A percentile compares a stretch with the other conserved stretches of the same genome.
These are phyloP conservation scores for Antennarius striatus DNA, from an alignment of 2,113 vertebrate genomes.

Conservation along the genomic window DNA sequence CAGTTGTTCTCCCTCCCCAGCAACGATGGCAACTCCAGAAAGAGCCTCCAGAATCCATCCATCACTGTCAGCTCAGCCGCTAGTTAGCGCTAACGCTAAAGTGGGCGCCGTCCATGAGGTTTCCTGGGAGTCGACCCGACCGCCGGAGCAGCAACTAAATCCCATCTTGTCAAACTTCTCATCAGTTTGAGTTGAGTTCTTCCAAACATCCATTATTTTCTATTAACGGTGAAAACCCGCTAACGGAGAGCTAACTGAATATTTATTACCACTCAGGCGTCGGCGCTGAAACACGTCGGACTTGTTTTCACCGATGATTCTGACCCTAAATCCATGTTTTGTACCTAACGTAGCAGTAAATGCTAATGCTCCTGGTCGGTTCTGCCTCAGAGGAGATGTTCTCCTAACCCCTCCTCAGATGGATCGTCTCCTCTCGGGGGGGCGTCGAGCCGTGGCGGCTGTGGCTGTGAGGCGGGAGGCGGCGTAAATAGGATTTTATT, in stretches of 20 bases:
- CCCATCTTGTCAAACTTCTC: no score
- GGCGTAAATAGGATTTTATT: constrained; percentile 8
- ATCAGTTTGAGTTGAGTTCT: background rate
- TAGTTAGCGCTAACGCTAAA: background rate
- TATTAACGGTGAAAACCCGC: no score
- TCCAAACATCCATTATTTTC: background rate
- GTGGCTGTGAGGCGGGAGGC: background rate
- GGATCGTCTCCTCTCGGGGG: background rate
- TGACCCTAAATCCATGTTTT: background rate
- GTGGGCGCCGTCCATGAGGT: constrained; percentile 10
- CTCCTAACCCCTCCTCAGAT: background rate
- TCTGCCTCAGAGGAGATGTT: background rate
- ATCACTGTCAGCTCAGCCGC: constrained; percentile 33
- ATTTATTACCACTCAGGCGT: no score
- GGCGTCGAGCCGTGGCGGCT: background rate
- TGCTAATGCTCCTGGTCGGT: no score
- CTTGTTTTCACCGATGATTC: no score
- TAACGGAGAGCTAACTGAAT: no score
- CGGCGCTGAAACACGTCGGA: no score
- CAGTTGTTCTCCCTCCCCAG: constrained; percentile 7
- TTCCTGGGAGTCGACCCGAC: background rate
- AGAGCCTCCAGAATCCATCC: constrained; percentile 29
- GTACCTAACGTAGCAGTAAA: no score
- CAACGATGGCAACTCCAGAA: constrained; percentile 18
- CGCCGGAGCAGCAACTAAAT: no score